phyloP scores from a whole-genome alignment of 2,888 invertebrate genomes.

The Heliconius aoede region DNA sequence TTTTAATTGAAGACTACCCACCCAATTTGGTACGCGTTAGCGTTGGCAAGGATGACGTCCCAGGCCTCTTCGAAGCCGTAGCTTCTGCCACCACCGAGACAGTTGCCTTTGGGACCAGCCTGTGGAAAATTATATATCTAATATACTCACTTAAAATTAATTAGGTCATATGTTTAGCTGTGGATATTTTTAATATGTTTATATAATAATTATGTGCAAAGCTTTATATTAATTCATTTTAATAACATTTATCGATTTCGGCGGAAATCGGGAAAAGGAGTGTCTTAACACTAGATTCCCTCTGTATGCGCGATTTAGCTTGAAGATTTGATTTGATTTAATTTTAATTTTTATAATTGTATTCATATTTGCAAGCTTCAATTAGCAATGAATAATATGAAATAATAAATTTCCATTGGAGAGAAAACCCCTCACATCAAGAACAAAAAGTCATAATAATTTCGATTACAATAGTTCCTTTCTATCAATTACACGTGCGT shows the following conservation, averaged over 20 bases:
- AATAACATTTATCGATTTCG: too few relatives aligned
- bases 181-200: too few relatives aligned
- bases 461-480: slow-evolving; percentile 8
- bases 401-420: background rate
- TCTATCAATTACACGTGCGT: slow-evolving; percentile 32
- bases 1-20: slow-evolving; percentile 41
- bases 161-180: too few relatives aligned
- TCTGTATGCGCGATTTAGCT: too few relatives aligned
- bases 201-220: too few relatives aligned
- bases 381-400: background rate
- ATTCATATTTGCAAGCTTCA: background rate
- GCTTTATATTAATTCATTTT: too few relatives aligned
- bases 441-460: slow-evolving; percentile 17
- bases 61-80: slow-evolving; percentile 71
- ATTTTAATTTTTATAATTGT: too few relatives aligned
- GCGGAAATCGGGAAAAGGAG: too few relatives aligned
- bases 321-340: too few relatives aligned
- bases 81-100: slow-evolving; percentile 63
- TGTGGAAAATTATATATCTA: slow-evolving; percentile 43
- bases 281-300: too few relatives aligned
- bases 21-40: slow-evolving; percentile 53
- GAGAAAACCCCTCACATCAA: background rate
- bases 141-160: background rate
- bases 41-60: slow-evolving; percentile 57
- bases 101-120: slow-evolving; percentile 62